Percentiles rank a stretch among this genome's conserved stretches.
Evolutionary conservation across 2,888 invertebrate genomes (phyloP).

Genomic region (Amphipoea oculea): DNA sequence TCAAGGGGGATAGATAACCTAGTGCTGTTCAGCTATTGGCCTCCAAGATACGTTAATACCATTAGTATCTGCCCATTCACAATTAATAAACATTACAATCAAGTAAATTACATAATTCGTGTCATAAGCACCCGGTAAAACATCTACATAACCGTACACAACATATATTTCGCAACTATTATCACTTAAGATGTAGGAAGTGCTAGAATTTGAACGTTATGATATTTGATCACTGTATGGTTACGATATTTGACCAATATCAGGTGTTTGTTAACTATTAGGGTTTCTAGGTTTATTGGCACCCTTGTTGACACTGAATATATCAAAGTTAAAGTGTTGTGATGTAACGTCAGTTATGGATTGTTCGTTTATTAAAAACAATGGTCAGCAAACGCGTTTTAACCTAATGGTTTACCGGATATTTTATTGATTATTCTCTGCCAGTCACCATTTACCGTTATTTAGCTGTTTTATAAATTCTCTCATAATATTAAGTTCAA

Average conservation of each 20-base stretch:
- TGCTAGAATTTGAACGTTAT: not conserved
- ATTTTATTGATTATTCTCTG: not conserved
- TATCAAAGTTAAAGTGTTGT: not conserved
- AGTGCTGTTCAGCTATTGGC: not conserved
- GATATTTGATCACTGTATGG: slow-evolving; percentile 1
- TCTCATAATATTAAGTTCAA: not conserved
- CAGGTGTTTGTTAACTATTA: slow-evolving; percentile 38
- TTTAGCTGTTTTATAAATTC: not conserved
- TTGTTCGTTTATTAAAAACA: not conserved
- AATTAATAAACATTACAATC: slow-evolving; percentile 25
- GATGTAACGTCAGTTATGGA: not conserved
- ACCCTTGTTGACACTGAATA: not conserved
- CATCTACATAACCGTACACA: too few relatives aligned
- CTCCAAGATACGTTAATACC: not conserved
- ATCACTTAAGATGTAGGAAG: slow-evolving; percentile 25
- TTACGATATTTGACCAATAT: slow-evolving; percentile 30
- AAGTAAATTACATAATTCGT: slow-evolving; percentile 29
- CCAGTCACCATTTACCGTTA: too few relatives aligned
- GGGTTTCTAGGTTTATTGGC: slow-evolving; percentile 38
- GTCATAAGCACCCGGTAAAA: slow-evolving; percentile 15
- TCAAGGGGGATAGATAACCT: not conserved
- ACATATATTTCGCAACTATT: slow-evolving; percentile 24
- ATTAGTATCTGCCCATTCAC: not conserved
- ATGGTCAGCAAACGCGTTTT: not conserved
- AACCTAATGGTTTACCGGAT: not conserved